Evolutionary conservation across 2,797 vertebrate species (phyloP).

Genomic region (Clamator glandarius): DNA sequence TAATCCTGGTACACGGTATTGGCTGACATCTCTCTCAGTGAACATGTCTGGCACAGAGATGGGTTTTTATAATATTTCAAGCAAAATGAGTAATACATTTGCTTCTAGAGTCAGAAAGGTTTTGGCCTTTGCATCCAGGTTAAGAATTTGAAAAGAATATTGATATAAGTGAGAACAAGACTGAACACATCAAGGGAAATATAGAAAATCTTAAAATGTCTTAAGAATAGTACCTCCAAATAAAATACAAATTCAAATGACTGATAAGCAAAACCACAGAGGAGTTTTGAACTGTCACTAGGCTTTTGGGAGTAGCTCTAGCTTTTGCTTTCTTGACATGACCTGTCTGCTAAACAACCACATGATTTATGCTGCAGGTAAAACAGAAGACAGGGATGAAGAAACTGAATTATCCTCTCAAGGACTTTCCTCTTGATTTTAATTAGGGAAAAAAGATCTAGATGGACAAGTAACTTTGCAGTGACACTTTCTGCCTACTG

Average conservation of each 20-base stretch:
- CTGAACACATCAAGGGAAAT: not conserved
- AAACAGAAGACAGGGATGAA: not conserved
- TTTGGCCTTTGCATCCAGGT: constrained; percentile 2
- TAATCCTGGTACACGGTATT: constrained; percentile 50
- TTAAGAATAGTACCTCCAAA: not conserved
- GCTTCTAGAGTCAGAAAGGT: not conserved
- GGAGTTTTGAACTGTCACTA: not conserved
- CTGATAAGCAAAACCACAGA: not conserved
- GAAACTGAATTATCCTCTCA: not conserved
- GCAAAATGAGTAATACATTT: constrained; percentile 8
- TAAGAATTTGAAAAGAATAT: constrained; percentile 20
- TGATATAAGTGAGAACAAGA: not conserved
- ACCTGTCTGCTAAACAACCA: not conserved
- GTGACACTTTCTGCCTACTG: not conserved
- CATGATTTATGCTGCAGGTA: not conserved
- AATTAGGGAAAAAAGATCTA: not conserved
- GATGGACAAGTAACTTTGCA: not conserved
- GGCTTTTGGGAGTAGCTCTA: not conserved
- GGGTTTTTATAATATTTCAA: constrained; percentile 8
- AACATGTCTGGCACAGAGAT: constrained; percentile 20
- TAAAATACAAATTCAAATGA: not conserved
- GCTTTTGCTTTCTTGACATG: not conserved
- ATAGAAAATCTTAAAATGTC: not conserved
- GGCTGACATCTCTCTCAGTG: not conserved
- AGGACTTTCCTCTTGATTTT: not conserved